Base-by-base conservation (phyloP, 2,113 vertebrate species). In the Corythornis cristatus region DNA sequence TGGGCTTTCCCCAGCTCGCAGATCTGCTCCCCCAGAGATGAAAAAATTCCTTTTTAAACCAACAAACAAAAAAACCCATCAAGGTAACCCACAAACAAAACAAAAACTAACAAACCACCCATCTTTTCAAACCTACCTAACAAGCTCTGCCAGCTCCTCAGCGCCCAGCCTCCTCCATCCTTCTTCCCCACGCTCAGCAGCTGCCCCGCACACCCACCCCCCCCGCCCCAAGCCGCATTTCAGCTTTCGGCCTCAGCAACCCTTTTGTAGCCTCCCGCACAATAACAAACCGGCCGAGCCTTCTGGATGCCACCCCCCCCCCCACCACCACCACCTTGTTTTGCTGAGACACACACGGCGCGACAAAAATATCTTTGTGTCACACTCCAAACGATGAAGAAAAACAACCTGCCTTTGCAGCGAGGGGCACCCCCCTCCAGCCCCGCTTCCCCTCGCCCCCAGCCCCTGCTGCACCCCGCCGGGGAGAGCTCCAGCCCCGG, bases 341-440 rank as follows among this genome's bases (percentile, higher is more conserved):
- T 82, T 75, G 53, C 61, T 45, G 51, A 86, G 61, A 72, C 62
- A 60, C 74, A 70, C 84, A 56, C 81, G 57, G 48, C 85, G 84
- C 61, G 54, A 88, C 89, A 58, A 82, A 91, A 93, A 91, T 85
- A 94, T 92, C 88, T 93, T 94, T 85, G 86, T 93, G 79, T 62
- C 82, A 78, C 75, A 51, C 88, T 89, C 90, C 51, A 87, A 80
- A 62, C 75, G 75, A 31, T 2, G 71, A 81, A 65, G 65, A 89
- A 80, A 77, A 93, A 83, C 91, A 80, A 91, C 64, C 73, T 73
- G 71, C 45, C 76, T 61, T 21, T 88, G 80, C 88, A 72, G 43
- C 12, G 19, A 18, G 66, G 60, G 66, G 42, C 12, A 4, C 17
- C 46, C 50, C 29, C 64, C 57, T 42, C 23, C 19, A 35, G 9